Conservation (phyloP, 2,797 vertebrate genomes). For the Gouania willdenowi region DNA sequence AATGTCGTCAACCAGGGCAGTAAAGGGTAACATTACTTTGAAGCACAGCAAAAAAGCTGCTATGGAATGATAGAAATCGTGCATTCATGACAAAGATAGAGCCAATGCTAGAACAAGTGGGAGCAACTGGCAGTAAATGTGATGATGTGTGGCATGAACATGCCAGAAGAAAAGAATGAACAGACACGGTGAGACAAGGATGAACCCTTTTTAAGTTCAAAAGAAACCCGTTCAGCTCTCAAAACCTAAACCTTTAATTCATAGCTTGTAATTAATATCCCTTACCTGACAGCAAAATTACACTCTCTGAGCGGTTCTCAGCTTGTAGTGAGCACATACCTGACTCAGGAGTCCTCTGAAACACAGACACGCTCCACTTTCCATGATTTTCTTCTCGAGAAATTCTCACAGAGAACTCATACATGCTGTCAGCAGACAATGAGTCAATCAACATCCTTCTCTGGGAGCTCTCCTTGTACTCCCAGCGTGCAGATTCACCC, state of each 20-base stretch:
- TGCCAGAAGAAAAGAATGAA: constrained; percentile 17
- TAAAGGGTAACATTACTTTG: constrained; percentile 56
- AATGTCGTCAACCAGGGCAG: constrained; percentile 44
- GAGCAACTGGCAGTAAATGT: constrained; percentile 20
- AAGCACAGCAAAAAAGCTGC: constrained; percentile 46
- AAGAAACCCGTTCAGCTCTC: not conserved
- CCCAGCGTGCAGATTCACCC: constrained; percentile 94
- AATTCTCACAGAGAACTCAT: constrained; percentile 92
- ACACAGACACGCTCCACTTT: constrained; percentile 91
- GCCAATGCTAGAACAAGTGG: constrained; percentile 32
- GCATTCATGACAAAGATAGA: constrained; percentile 19
- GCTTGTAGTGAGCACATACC: constrained; percentile 69
- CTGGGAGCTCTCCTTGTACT: constrained; percentile 84
- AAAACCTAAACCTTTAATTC: not conserved
- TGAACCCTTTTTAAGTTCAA: constrained; percentile 6
- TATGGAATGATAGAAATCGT: constrained; percentile 36
- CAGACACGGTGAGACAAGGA: constrained; percentile 13
- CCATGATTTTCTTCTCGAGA: constrained; percentile 83
- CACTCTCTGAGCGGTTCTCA: constrained; percentile 1
- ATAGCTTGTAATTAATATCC: not conserved
- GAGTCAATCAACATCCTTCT: constrained; percentile 84
- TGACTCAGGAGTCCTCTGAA: constrained; percentile 94
- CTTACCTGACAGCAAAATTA: not conserved
- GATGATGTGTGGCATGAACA: constrained; percentile 31
- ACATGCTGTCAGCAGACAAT: constrained; percentile 90